Evolutionary conservation across 2,888 invertebrate genomes (phyloP).

Genomic region (Lobophora halterata): DNA sequence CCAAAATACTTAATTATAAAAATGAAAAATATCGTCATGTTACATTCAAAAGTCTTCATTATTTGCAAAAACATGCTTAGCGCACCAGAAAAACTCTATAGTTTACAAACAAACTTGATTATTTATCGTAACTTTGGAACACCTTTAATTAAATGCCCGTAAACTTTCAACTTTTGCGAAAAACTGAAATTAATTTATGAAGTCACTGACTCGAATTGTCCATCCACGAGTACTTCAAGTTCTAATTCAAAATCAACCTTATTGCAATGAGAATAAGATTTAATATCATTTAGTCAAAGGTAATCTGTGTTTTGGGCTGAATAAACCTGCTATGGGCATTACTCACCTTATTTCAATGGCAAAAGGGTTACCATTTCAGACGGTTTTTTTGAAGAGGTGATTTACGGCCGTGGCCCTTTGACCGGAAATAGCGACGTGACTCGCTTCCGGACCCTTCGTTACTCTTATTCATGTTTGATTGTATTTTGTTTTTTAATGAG

Average conservation of each 20-base stretch:
- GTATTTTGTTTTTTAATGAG: constrained; percentile 6
- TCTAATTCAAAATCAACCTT: no score
- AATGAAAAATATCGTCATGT: no score
- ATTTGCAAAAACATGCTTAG: not conserved
- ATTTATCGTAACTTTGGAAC: constrained; percentile 5
- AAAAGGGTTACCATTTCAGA: no score
- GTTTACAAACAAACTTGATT: not conserved
- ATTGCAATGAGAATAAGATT: no score
- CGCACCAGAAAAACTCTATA: not conserved
- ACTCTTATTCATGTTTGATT: constrained; percentile 12
- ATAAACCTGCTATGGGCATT: no score
- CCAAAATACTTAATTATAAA: no score
- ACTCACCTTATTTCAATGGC: no score
- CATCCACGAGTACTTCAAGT: no score
- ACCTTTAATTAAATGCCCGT: constrained; percentile 11
- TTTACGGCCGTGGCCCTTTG: constrained; percentile 12
- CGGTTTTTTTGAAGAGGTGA: no score
- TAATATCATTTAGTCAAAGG: no score
- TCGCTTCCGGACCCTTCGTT: constrained; percentile 21
- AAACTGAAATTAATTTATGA: constrained; percentile 13
- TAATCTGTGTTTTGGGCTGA: no score
- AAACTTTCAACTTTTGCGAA: constrained; percentile 4
- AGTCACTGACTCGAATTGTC: constrained; percentile 7
- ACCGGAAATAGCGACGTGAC: constrained; percentile 27
- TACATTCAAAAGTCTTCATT: no score